phyloP scores from a whole-genome alignment of 1,140 invertebrate species.

The Teleopsis dalmanni region DNA sequence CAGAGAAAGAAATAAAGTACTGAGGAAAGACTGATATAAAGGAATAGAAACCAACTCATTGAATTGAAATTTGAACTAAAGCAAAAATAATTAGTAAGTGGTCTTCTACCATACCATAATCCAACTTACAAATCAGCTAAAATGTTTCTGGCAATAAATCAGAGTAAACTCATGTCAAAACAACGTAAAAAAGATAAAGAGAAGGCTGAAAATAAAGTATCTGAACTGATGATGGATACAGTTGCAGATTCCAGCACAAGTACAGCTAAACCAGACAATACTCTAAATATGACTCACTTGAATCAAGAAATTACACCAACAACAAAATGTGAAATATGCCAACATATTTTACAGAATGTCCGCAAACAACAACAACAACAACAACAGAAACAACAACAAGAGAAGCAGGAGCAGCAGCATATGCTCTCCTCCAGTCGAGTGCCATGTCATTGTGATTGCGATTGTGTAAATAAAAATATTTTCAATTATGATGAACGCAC shows the following conservation, averaged over 20 bases:
- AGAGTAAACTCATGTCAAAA: slow-evolving; percentile 18
- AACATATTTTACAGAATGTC: background rate
- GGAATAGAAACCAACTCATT: no score
- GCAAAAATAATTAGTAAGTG: no score
- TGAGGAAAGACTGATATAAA: no score
- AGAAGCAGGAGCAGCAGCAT: background rate
- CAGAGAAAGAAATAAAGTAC: no score
- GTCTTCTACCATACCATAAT: no score
- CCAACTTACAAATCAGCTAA: no score
- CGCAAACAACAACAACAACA: background rate
- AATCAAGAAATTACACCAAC: slow-evolving; percentile 5
- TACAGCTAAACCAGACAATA: no score
- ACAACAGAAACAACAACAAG: background rate
- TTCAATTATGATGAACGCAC: no score
- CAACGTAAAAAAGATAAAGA: slow-evolving; percentile 18
- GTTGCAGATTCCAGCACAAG: background rate
- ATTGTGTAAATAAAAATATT: slow-evolving; percentile 6
- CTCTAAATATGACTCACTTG: no score
- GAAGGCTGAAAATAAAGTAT: slow-evolving; percentile 7
- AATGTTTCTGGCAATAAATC: slow-evolving; percentile 40
- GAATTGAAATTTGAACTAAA: no score
- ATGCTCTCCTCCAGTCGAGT: background rate
- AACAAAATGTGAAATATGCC: slow-evolving; percentile 14
- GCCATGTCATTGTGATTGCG: slow-evolving; percentile 2
- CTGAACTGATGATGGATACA: slow-evolving; percentile 7